A percentile compares a stretch with the other conserved stretches of the same genome.
Conservation (phyloP, 2,797 vertebrate genomes). For the Coccyzus lansbergi region DNA sequence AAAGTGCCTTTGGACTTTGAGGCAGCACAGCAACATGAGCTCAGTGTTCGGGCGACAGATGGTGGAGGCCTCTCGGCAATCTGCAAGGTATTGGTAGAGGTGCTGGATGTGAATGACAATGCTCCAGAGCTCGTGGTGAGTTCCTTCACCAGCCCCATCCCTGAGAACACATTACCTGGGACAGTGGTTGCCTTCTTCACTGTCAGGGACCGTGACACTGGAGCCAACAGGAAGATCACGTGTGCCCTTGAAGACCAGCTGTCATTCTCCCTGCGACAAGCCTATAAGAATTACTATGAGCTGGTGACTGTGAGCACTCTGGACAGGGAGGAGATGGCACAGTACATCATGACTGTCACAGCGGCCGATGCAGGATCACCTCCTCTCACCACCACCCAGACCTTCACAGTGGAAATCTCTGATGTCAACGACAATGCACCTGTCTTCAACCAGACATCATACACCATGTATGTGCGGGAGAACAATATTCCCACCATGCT, state of each 20-base stretch:
- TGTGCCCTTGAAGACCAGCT: conserved; percentile 53
- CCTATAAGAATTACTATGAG: conserved; percentile 72
- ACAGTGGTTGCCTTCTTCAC: conserved; percentile 70
- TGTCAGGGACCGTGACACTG: conserved; percentile 73
- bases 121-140: conserved; percentile 41
- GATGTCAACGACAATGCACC: conserved; percentile 82
- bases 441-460: conserved; percentile 70
- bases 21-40: neutral
- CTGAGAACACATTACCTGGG: conserved; percentile 54
- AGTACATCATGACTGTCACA: conserved; percentile 45
- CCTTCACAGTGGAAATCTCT: conserved; percentile 72
- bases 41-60: conserved; percentile 2
- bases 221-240: conserved; percentile 68
- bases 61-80: conserved; percentile 29
- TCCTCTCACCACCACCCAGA: conserved; percentile 65
- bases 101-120: conserved; percentile 70
- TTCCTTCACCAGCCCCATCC: conserved; percentile 44
- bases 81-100: conserved; percentile 49
- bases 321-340: conserved; percentile 61
- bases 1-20: conserved; percentile 54
- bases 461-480: conserved; percentile 73
- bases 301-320: conserved; percentile 59
- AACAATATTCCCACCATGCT: conserved; percentile 61
- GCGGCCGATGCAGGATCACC: conserved; percentile 76
- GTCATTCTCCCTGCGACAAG: conserved; percentile 59